Conservation (phyloP, 2,113 vertebrate species). For the Cochlearius cochlearius region DNA sequence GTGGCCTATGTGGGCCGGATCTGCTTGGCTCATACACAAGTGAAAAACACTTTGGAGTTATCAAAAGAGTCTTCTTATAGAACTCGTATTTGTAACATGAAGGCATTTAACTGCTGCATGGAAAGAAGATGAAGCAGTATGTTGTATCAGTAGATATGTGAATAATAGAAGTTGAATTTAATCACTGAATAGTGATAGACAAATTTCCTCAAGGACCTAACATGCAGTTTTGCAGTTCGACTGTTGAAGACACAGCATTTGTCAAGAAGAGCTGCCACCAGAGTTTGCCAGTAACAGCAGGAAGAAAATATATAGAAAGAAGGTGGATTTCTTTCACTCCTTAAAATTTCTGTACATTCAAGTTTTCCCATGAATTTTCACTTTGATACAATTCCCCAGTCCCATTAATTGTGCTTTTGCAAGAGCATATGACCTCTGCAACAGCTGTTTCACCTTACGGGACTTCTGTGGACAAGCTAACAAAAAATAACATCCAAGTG, state of each 20-base stretch:
- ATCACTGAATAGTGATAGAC: background rate
- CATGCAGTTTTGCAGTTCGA: background rate
- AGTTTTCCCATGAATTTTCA: background rate
- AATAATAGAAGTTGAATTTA: background rate
- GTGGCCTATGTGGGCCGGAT: background rate
- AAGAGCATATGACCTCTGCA: background rate
- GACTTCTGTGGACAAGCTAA: background rate
- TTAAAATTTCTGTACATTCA: background rate
- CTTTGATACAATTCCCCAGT: background rate
- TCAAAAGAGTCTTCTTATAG: background rate
- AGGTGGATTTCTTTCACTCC: background rate
- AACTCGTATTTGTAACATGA: background rate
- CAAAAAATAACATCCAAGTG: background rate
- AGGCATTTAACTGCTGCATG: background rate
- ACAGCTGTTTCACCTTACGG: background rate
- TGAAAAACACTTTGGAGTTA: background rate
- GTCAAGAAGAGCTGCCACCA: background rate
- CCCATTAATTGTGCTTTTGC: background rate
- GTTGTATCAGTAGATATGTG: background rate
- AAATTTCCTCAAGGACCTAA: background rate
- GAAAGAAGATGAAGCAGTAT: background rate
- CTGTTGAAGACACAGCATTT: background rate
- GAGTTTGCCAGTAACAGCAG: background rate
- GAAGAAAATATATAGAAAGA: background rate
- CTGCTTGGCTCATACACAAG: background rate